These are phyloP conservation scores for Dendroctonus ponderosae DNA, from an alignment of 1,140 invertebrate genomes.

Conservation along the genomic window DNA sequence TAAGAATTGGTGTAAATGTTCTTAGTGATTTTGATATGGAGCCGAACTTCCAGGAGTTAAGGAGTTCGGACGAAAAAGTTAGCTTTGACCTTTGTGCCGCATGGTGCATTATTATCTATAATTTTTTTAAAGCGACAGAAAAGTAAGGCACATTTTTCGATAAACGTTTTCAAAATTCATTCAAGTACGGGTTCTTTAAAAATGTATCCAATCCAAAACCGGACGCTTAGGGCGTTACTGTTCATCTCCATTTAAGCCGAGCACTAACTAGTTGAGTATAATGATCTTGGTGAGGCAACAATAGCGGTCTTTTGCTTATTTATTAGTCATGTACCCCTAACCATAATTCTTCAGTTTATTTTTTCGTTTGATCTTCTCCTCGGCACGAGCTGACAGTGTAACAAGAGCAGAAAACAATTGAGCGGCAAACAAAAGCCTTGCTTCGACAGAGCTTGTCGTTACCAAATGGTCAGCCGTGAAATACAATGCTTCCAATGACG, in stretches of 20 bases:
- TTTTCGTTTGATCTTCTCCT: constrained; percentile 19
- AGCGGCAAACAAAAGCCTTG: constrained; percentile 26
- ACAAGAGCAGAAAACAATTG: constrained; percentile 27
- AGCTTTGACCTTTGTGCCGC: no score
- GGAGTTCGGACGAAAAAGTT: no score
- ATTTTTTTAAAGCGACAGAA: no score
- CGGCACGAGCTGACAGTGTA: constrained; percentile 28
- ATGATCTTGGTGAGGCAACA: constrained; percentile 18
- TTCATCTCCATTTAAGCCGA: constrained; percentile 7
- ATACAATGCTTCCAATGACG: constrained; percentile 27
- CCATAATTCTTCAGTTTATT: constrained; percentile 21
- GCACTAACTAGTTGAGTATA: constrained; percentile 17
- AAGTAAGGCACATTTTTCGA: no score
- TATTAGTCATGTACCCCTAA: constrained; percentile 22
- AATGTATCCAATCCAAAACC: neutral
- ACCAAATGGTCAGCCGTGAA: constrained; percentile 24
- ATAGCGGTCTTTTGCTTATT: constrained; percentile 25
- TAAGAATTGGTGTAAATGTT: no score
- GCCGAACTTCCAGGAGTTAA: no score
- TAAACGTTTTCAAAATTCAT: no score
- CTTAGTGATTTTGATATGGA: no score
- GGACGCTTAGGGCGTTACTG: neutral
- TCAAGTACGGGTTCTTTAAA: no score
- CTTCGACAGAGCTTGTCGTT: constrained; percentile 21
- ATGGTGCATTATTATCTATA: no score